Percentiles rank a stretch among this genome's conserved stretches.
Conservation (phyloP, 2,888 invertebrate genomes). For the Tinea trinotella region DNA sequence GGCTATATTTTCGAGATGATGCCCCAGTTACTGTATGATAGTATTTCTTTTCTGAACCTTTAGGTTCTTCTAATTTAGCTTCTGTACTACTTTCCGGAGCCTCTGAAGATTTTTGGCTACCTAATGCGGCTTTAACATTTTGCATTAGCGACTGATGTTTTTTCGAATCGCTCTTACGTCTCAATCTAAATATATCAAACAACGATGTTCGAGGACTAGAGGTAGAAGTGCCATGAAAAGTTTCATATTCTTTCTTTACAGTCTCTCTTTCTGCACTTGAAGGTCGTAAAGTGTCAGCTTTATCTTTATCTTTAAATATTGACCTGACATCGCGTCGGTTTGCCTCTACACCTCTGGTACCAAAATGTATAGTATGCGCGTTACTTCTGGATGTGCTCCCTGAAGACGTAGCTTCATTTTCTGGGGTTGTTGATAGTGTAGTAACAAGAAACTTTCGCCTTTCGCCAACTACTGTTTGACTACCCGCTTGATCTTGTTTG, state of each 20-base stretch:
- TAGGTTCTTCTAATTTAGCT: slow-evolving; percentile 38
- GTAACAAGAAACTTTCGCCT: slow-evolving; percentile 60
- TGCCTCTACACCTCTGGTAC: slow-evolving; percentile 60
- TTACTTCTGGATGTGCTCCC: slow-evolving; percentile 45
- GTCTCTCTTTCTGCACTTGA: slow-evolving; percentile 58
- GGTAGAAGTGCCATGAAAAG: slow-evolving; percentile 58
- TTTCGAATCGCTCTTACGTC: slow-evolving; percentile 63
- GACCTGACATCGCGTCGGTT: slow-evolving; percentile 60
- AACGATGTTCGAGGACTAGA: slow-evolving; percentile 65
- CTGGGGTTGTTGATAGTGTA: slow-evolving; percentile 47
- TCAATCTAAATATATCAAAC: slow-evolving; percentile 64
- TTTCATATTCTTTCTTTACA: slow-evolving; percentile 58
- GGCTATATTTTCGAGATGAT: slow-evolving; percentile 60
- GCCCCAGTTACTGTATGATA: slow-evolving; percentile 67
- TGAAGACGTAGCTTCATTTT: slow-evolving; percentile 43
- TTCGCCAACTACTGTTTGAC: slow-evolving; percentile 59
- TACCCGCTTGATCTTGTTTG: slow-evolving; percentile 38
- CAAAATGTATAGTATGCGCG: slow-evolving; percentile 65
- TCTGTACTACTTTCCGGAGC: slow-evolving; percentile 46
- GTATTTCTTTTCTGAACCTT: slow-evolving; percentile 63
- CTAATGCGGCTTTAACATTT: slow-evolving; percentile 37
- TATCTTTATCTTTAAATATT: slow-evolving; percentile 56
- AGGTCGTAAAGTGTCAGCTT: slow-evolving; percentile 45
- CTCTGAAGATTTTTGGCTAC: slow-evolving; percentile 43
- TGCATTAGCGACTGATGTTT: slow-evolving; percentile 47